Base-by-base conservation (phyloP, 2,888 invertebrate genomes). In the Alviniconcha strummeri region DNA sequence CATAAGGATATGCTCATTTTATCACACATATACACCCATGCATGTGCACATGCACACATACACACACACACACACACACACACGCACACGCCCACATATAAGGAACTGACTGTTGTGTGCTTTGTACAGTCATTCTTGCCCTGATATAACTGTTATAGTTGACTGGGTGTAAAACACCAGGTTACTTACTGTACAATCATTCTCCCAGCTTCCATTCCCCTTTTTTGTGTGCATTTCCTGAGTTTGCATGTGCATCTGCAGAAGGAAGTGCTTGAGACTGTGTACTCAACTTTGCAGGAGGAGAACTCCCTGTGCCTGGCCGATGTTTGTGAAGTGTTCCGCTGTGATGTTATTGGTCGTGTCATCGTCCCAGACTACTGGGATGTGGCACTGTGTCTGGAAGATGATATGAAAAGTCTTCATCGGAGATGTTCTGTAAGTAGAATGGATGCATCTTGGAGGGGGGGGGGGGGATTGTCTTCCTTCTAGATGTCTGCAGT, bases 321-420 rank as follows among this genome's bases (percentile, higher is more conserved):
- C 81, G 97, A 98, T 94, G 98, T 97, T 94, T 98, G 98, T 95
- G 98, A 98, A 94, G 97, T 98, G 90, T 97, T 98, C 96, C 96
- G 98, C 89, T 98, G 98, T 94, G 97, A 98, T 93, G 97, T 98
- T 82, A 84, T 92, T 7, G 87, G 88, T 0, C 88, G 90, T 6
- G 81, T 81, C 5, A 84, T 86, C 8, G 84, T 84, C 36, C 88
- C 91, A 8, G 90, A 89, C 57, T 92, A 90, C 87, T 92, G 91
- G 91, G 91, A 92, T 79, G 87, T 90, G n/a, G 91, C 91, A 0
- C 86, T 92, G n/a, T 94, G 94, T 87, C 87, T 92, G 67, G 92
- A 93, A 80, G 89, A 90, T 83, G 92, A 93, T 81, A 91, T 94
- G 90, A 84, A 86, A 56, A 89, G 90, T 55, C 84, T 92, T 36